Conservation (phyloP, 2,797 vertebrate species). For the Coreius guichenoti region DNA sequence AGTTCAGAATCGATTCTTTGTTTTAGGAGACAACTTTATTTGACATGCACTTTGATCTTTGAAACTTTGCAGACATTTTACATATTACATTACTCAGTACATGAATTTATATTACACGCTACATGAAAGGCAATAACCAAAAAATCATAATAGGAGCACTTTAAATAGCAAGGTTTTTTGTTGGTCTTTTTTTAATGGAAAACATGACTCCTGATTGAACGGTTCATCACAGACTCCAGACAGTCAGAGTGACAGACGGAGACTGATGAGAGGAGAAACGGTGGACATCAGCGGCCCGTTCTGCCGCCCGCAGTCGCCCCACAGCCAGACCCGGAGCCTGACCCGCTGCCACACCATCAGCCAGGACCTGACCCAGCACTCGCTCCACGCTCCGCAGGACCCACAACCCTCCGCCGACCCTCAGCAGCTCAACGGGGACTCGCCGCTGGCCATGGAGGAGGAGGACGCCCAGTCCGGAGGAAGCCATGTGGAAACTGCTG, state of each 20-base stretch:
- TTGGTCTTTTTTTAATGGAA: neutral
- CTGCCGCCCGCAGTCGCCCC: slow-evolving; percentile 36
- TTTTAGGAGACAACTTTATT: neutral
- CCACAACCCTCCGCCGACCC: neutral
- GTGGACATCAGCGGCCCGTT: slow-evolving; percentile 66
- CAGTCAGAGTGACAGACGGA: slow-evolving; percentile 59
- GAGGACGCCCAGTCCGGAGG: neutral
- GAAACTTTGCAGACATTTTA: neutral
- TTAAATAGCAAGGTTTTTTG: no score
- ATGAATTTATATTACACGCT: no score
- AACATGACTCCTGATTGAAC: neutral
- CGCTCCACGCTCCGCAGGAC: neutral
- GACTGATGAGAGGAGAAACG: slow-evolving; percentile 73
- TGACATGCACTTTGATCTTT: neutral
- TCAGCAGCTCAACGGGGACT: slow-evolving; percentile 1
- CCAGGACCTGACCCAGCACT: slow-evolving; percentile 54
- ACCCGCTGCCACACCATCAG: slow-evolving; percentile 77
- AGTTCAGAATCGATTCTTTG: neutral
- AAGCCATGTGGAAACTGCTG: slow-evolving; percentile 2
- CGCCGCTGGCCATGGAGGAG: neutral
- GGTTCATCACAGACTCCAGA: slow-evolving; percentile 56
- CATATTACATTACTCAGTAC: no score
- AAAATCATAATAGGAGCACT: neutral
- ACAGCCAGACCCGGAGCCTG: slow-evolving; percentile 61
- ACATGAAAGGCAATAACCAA: no score